Conservation (phyloP, 2,113 vertebrate species). For the Thamnophis sirtalis region DNA sequence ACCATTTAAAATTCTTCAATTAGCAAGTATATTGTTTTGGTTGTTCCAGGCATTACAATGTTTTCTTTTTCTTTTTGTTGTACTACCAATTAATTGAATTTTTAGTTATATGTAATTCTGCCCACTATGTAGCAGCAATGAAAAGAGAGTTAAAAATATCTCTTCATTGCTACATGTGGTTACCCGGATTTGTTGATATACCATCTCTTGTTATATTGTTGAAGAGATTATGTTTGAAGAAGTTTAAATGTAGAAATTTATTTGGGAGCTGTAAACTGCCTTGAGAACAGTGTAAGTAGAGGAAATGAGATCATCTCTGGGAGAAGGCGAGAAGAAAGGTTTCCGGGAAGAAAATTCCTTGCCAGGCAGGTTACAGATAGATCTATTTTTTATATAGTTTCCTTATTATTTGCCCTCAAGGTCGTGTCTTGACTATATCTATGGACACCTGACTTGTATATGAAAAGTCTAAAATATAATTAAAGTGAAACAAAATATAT, state of each 20-base stretch:
- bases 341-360: background rate
- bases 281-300: background rate
- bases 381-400: background rate
- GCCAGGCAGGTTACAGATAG: background rate
- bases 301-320: background rate
- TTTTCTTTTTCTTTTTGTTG: background rate
- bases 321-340: background rate
- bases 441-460: background rate
- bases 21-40: background rate
- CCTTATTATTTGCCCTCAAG: background rate
- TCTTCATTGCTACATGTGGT: background rate
- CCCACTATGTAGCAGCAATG: background rate
- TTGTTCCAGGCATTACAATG: background rate
- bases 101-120: background rate
- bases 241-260: background rate
- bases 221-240: background rate
- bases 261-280: background rate
- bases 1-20: background rate
- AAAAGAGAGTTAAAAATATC: background rate
- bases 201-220: background rate
- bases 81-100: background rate
- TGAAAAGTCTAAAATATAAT: background rate
- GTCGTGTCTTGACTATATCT: background rate
- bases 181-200: background rate
- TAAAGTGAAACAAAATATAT: background rate